Evolutionary conservation across 2,113 vertebrate species (phyloP), one percentile per base, ranked within the genome.

Genomic region (Amphiprion percula): DNA sequence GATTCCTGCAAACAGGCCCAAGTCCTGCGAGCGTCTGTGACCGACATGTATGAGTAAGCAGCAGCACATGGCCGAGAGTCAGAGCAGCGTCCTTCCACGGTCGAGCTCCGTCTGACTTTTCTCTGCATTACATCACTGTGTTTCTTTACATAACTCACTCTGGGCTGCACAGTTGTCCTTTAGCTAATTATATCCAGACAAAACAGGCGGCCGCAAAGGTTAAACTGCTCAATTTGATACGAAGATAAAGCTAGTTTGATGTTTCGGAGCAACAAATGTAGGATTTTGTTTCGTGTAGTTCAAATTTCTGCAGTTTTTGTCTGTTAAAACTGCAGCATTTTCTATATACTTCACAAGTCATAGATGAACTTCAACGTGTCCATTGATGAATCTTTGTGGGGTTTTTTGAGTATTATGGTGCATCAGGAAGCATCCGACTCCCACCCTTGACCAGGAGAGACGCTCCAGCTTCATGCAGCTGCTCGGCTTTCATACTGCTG

Each of bases 21-120:
- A 37, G 33, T 37, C 8, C 28, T 44, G 59, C 21, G 62, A 74
- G 55, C 37, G 60, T 61, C 53, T 73, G 62, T 63, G 79, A 65
- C 59, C 68, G 56, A 74, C 83, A 74, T 75, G 74, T 81, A 14
- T 85, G 78, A 83, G 77, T 84, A 83, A 85, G 80, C 62, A 82
- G 73, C 33, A 37, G 33, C 33, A 37, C 82, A 66, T 68, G 80
- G 56, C 49, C 17, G 30, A 84, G 74, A 72, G 61, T 74, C 75
- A 79, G 37, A 16, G 46, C 28, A 19, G 58, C 15, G 80, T 84
- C 77, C 61, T 49, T 88, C 80, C 68, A 58, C 33, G 28, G 10
- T 65, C 10, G 3, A 64, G 56, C 71, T 76, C 56, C 3, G 68
- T 70, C 67, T 71, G 63, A 79, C 75, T 80, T 77, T 63, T 77